A percentile compares a stretch with the other conserved stretches of the same genome.
These are phyloP conservation scores for Solen grandis DNA, from an alignment of 1,140 invertebrate species.

Conservation along the genomic window DNA sequence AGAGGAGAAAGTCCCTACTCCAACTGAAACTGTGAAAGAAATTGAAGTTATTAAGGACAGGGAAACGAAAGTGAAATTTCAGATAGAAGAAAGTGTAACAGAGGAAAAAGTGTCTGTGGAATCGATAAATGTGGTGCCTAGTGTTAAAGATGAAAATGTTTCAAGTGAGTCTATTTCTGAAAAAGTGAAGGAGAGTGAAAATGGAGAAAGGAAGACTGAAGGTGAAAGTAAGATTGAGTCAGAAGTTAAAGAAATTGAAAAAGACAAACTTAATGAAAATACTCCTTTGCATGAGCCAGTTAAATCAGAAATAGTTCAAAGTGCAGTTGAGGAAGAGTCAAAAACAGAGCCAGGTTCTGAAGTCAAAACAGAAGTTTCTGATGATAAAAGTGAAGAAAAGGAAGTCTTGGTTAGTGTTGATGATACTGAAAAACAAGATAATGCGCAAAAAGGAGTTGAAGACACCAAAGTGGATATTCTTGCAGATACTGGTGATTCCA, in stretches of 20 bases:
- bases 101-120: background rate
- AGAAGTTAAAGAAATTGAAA: constrained; percentile 16
- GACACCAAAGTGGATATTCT: background rate
- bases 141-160: background rate
- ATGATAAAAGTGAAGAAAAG: background rate
- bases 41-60: constrained; percentile 5
- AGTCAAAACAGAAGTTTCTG: background rate
- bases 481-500: background rate
- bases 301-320: background rate
- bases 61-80: constrained; percentile 10
- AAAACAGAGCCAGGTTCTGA: no score
- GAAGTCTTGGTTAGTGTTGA: background rate
- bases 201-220: background rate
- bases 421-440: background rate
- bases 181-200: no score
- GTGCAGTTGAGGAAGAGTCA: background rate
- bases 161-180: no score
- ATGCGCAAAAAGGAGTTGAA: background rate
- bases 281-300: no score
- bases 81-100: no score
- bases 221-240: constrained; percentile 1
- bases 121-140: background rate
- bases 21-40: no score
- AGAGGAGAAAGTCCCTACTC: no score
- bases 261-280: background rate